Conservation (phyloP, 2,888 invertebrate genomes). For the Incurvaria masculella region DNA sequence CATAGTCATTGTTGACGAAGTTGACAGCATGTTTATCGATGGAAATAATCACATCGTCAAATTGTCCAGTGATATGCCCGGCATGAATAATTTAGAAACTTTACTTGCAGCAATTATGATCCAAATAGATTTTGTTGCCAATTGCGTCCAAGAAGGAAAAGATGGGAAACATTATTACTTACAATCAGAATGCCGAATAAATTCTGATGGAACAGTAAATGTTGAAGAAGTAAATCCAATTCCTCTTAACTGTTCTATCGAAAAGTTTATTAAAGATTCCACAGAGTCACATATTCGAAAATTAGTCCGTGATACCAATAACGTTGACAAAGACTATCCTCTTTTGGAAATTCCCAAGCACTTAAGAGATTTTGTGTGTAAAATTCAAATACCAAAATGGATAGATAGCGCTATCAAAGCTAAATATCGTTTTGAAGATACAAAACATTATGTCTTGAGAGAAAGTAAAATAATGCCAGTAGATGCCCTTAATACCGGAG, state of each 20-base stretch:
- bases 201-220: slow-evolving; percentile 5
- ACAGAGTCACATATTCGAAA: slow-evolving; percentile 10
- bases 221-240: slow-evolving; percentile 4
- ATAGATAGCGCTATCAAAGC: slow-evolving; percentile 11
- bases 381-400: slow-evolving; percentile 12
- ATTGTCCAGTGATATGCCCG: slow-evolving; percentile 10
- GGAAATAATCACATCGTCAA: slow-evolving; percentile 12
- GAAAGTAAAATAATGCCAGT: slow-evolving; percentile 11
- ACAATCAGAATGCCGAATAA: slow-evolving; percentile 5
- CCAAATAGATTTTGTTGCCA: slow-evolving; percentile 9
- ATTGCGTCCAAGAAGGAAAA: slow-evolving; percentile 8
- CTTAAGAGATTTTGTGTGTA: slow-evolving; percentile 10
- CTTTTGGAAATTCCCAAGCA: slow-evolving; percentile 11
- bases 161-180: slow-evolving; percentile 9
- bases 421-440: slow-evolving; percentile 9
- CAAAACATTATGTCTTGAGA: slow-evolving; percentile 11
- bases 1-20: slow-evolving; percentile 13
- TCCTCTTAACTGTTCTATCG: slow-evolving; percentile 7
- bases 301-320: slow-evolving; percentile 7
- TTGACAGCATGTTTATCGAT: slow-evolving; percentile 14
- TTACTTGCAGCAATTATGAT: slow-evolving; percentile 12
- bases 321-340: slow-evolving; percentile 8
- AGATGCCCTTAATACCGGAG: slow-evolving; percentile 13
- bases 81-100: slow-evolving; percentile 13
- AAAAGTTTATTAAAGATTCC: slow-evolving; percentile 10